phyloP scores from a whole-genome alignment of 2,888 invertebrate genomes.

The Odontomyia ornata region DNA sequence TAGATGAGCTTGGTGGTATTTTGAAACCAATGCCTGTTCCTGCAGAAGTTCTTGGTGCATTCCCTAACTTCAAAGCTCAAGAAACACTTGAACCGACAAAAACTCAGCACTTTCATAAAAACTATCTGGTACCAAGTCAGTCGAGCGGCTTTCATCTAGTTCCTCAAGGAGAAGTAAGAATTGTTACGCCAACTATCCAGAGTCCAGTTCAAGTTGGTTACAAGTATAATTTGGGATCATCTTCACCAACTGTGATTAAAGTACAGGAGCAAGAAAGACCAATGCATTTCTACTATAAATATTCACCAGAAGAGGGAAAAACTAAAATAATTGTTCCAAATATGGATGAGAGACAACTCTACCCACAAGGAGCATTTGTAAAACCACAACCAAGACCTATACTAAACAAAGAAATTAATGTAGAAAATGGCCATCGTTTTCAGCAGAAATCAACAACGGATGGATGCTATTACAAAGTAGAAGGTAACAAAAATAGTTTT shows the following conservation, averaged over 20 bases:
- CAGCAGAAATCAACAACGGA: neutral
- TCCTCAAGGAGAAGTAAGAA: neutral
- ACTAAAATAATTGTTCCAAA: neutral
- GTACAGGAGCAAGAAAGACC: neutral
- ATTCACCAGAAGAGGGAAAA: neutral
- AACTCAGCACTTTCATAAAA: no score
- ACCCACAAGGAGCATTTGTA: neutral
- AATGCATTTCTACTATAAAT: neutral
- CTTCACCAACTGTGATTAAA: neutral
- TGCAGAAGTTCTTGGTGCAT: neutral
- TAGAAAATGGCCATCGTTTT: neutral
- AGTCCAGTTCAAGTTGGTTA: neutral
- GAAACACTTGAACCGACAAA: no score
- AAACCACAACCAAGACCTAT: neutral
- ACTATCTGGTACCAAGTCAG: no score
- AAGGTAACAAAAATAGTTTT: neutral
- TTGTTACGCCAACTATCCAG: neutral
- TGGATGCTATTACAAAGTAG: neutral
- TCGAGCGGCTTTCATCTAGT: neutral
- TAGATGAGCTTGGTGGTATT: neutral
- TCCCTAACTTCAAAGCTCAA: neutral
- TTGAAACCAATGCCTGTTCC: neutral
- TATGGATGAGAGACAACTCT: neutral
- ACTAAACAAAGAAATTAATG: neutral
- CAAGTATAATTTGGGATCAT: neutral